Base-by-base conservation (phyloP, 2,888 invertebrate genomes). In the Apocheima hispidaria region DNA sequence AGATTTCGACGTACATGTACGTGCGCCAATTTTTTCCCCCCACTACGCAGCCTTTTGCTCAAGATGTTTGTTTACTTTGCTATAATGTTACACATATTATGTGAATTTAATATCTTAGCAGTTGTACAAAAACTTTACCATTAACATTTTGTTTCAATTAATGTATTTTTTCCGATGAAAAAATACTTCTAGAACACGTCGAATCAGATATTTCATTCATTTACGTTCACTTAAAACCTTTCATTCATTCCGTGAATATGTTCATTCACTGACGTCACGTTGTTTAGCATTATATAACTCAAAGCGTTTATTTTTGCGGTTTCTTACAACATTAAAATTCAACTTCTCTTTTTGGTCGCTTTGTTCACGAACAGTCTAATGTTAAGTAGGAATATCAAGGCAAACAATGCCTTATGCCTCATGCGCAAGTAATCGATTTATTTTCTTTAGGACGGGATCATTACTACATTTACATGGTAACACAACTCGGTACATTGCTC, bases 361-460 rank as follows among this genome's bases (percentile, higher is more conserved):
- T 46, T 7, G 2, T 16, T 20, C 30, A 18, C 30, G 30, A 18
- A 18, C 28, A 28, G 21, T 6, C 23, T 16, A 28, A 9, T 7
- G 26, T 28, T 9, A 26, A 30, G 16, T 23, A 44, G 16, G 10
- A 50, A 10, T 12, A 26, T 40, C 53, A 53, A 53, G 48, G 35
- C 16, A 60, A 56, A 40, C 30, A 1, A 65, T 28, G 43, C 20
- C 40, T 14, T 9, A 52, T 49, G 28, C 14, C 43, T 55, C 16
- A 60, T 7, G 43, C 23, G 36, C 50, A n/a, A 40, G 10, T 54
- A 50, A 50, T 41, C 35, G 1, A 52, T 21, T 72, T 36, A 75
- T 77, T 82, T 78, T 75, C 78, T 78, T 78, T 66, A 79, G 88
- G 88, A 87, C 88, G 90, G 86, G 82, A 72, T 72, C 60, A 66